phyloP scores from a whole-genome alignment of 2,888 invertebrate species.

The Terebella lapidaria region DNA sequence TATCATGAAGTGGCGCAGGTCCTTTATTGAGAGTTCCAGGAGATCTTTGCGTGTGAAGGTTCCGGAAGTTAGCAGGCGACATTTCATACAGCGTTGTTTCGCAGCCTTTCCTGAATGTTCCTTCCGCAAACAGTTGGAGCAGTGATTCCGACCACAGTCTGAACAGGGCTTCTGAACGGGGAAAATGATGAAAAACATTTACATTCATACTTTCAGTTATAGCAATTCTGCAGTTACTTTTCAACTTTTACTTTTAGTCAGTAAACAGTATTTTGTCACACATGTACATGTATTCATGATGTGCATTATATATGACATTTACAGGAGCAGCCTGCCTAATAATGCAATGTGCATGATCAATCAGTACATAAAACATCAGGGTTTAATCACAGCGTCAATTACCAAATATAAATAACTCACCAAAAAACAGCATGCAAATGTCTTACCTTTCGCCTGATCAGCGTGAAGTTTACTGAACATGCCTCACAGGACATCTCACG shows the following conservation, averaged over 20 bases:
- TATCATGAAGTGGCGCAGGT: conserved; percentile 41
- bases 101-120: background rate
- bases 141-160: background rate
- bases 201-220: too few species aligned
- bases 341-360: too few species aligned
- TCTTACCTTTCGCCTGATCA: background rate
- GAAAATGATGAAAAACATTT: background rate
- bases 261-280: too few species aligned
- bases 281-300: too few species aligned
- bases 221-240: too few species aligned
- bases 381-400: too few species aligned
- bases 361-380: too few species aligned
- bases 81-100: background rate
- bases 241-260: too few species aligned
- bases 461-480: background rate
- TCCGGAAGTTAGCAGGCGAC: background rate
- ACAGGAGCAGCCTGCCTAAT: too few species aligned
- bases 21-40: conserved; percentile 22
- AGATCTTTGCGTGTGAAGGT: background rate
- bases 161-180: background rate
- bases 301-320: too few species aligned
- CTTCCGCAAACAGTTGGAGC: background rate
- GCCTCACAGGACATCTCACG: background rate
- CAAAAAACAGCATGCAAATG: too few species aligned
- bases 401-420: too few species aligned